Percentiles rank a stretch among this genome's conserved stretches.
Evolutionary conservation across 2,797 vertebrate genomes (phyloP).

Genomic region (Micropoecilia bifurca): DNA sequence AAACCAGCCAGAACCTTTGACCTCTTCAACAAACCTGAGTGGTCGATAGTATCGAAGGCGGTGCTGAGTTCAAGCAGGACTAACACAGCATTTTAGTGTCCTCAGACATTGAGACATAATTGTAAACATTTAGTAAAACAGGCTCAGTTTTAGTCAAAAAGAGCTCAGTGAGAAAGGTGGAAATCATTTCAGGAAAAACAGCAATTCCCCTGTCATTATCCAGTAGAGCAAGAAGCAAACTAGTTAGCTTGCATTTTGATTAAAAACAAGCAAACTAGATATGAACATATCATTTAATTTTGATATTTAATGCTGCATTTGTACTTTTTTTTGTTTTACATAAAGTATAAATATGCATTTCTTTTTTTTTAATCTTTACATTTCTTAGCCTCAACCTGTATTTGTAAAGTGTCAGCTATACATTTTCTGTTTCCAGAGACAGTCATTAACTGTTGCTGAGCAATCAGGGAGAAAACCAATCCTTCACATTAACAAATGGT

Average conservation of each 20-base stretch:
- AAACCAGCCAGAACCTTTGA: too few relatives aligned
- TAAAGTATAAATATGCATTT: not conserved
- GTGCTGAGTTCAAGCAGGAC: too few relatives aligned
- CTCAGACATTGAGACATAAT: too few relatives aligned
- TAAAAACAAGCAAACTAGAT: not conserved
- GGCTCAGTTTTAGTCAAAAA: too few relatives aligned
- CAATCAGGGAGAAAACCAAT: slow-evolving; percentile 11
- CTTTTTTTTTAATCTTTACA: not conserved
- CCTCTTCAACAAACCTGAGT: too few relatives aligned
- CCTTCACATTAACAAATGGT: slow-evolving; percentile 30
- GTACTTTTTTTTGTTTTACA: not conserved
- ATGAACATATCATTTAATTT: not conserved
- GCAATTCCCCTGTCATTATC: too few relatives aligned
- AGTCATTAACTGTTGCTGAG: slow-evolving; percentile 13
- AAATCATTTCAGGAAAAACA: too few relatives aligned
- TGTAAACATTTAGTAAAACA: too few relatives aligned
- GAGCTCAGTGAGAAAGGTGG: too few relatives aligned
- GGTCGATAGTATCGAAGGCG: too few relatives aligned
- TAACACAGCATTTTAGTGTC: too few relatives aligned
- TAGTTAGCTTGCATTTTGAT: not conserved
- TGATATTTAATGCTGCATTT: not conserved
- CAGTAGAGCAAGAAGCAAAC: too few relatives aligned
- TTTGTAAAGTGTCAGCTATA: not conserved
- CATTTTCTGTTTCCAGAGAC: not conserved
- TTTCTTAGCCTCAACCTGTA: not conserved